Conservation (phyloP, 2,113 vertebrate genomes). For the Tyrannus savana region DNA sequence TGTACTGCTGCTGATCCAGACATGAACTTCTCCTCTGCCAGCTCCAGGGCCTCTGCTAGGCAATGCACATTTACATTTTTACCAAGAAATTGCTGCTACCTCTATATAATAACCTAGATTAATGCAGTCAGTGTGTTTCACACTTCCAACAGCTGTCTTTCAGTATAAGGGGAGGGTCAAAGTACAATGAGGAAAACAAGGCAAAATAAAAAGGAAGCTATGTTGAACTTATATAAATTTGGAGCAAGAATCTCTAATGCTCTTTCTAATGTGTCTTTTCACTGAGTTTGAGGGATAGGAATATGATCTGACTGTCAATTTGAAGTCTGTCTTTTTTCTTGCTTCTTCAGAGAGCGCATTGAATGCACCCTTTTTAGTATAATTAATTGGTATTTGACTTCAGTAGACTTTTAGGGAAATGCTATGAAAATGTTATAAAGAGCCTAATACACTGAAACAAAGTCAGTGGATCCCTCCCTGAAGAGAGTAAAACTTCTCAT, state of each 20-base stretch:
- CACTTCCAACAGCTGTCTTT: not conserved
- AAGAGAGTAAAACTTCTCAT: not conserved
- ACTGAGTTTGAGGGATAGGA: not conserved
- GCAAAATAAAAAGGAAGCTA: not conserved
- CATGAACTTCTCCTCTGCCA: not conserved
- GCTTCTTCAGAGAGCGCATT: not conserved
- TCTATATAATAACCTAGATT: not conserved
- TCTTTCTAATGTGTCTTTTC: not conserved
- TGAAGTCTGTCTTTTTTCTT: not conserved
- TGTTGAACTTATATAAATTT: not conserved
- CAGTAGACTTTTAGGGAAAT: not conserved
- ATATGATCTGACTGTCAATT: not conserved
- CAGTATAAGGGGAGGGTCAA: not conserved
- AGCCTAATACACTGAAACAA: not conserved
- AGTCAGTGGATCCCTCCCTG: not conserved
- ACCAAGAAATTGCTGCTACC: not conserved
- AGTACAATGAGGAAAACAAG: not conserved
- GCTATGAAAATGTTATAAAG: not conserved
- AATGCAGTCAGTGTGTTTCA: not conserved
- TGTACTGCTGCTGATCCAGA: constrained; percentile 28
- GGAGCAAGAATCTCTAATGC: not conserved
- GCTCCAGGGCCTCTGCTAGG: not conserved
- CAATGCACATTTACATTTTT: not conserved
- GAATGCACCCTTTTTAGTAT: not conserved
- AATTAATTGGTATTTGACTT: not conserved